Evolutionary conservation across 2,888 invertebrate genomes (phyloP).

Genomic region (Heliconius ismenius): DNA sequence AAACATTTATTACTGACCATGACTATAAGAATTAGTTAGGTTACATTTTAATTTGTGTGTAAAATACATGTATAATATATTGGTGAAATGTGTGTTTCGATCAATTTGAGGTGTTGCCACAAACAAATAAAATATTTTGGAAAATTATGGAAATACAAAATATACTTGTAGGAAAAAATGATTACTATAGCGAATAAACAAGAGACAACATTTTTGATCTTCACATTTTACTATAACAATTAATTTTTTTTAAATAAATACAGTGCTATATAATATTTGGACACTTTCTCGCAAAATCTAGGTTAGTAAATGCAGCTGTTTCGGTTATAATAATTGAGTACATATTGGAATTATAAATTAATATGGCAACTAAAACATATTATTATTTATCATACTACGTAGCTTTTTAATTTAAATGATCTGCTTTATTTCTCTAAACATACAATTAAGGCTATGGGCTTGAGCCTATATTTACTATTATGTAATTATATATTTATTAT

Average conservation of each 20-base stretch:
- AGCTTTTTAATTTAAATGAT: not conserved
- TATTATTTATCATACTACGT: not conserved
- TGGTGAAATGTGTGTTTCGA: not conserved
- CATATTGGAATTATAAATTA: not conserved
- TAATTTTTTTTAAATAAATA: too few species aligned
- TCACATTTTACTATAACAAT: too few species aligned
- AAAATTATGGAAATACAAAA: too few species aligned
- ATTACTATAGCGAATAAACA: too few species aligned
- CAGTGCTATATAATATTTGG: not conserved
- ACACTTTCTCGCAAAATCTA: not conserved
- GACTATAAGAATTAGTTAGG: conserved; percentile 66
- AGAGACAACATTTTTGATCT: too few species aligned
- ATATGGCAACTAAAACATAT: not conserved
- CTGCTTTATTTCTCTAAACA: not conserved
- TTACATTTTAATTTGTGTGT: conserved; percentile 48
- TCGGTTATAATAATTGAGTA: not conserved
- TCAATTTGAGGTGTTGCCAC: not conserved
- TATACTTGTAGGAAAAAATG: too few species aligned
- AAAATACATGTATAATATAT: not conserved
- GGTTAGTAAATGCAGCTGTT: not conserved
- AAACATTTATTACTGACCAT: conserved; percentile 49
- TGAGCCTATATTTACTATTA: not conserved
- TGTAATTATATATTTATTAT: not conserved
- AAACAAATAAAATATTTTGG: not conserved
- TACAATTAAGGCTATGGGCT: not conserved